These are phyloP conservation scores for Lithobates pipiens DNA, from an alignment of 2,797 vertebrate genomes.

Conservation along the genomic window DNA sequence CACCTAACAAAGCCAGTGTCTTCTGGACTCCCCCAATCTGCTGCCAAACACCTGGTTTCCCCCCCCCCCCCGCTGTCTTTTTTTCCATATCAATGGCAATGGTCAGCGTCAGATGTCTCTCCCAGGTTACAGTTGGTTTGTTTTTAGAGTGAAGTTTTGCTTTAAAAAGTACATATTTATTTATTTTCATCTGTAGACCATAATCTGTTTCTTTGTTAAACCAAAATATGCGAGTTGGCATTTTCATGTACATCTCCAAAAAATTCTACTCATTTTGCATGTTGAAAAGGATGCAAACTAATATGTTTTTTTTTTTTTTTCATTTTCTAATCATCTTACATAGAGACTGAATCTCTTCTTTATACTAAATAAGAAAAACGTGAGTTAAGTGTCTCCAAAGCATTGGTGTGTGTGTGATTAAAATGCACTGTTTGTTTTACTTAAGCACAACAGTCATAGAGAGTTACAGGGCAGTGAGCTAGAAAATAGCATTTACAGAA, in stretches of 20 bases:
- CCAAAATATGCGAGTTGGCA: constrained; percentile 38
- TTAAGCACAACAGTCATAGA: constrained; percentile 70
- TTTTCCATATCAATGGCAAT: too few relatives aligned
- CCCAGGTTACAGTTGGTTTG: too few relatives aligned
- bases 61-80: too few relatives aligned
- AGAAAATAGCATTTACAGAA: constrained; percentile 86
- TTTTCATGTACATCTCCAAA: constrained; percentile 31
- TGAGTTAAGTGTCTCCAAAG: constrained; percentile 58
- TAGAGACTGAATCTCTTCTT: rapidly evolving
- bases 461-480: constrained; percentile 82
- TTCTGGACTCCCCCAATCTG: too few relatives aligned
- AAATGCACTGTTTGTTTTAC: constrained; percentile 78
- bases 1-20: too few relatives aligned
- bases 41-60: too few relatives aligned
- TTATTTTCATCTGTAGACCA: not conserved
- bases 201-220: constrained; percentile 6
- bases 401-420: constrained; percentile 68
- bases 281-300: constrained; percentile 36
- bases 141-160: too few relatives aligned
- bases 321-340: constrained; percentile 8
- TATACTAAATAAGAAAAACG: constrained; percentile 47
- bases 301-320: not conserved
- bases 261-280: constrained; percentile 28
- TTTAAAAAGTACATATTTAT: not conserved
- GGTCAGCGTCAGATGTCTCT: too few relatives aligned